phyloP scores from a whole-genome alignment of 2,797 vertebrate species.

The Sebastes glaucus region DNA sequence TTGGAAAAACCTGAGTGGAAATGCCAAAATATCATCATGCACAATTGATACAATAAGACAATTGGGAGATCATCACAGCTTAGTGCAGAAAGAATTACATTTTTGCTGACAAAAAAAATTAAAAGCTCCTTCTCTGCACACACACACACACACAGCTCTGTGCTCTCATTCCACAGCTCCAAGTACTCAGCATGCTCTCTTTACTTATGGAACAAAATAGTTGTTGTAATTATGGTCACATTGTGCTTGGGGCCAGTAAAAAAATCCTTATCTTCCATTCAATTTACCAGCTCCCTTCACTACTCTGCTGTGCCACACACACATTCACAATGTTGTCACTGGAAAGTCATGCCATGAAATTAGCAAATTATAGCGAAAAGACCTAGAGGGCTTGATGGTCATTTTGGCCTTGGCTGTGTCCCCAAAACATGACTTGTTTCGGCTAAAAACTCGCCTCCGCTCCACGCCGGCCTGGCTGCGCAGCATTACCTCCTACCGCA shows the following conservation, averaged over 20 bases:
- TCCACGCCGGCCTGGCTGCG: slow-evolving; percentile 15
- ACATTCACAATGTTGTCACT: not conserved
- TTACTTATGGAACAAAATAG: not conserved
- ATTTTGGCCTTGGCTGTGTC: not conserved
- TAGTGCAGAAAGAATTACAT: not conserved
- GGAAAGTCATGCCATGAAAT: slow-evolving; percentile 20
- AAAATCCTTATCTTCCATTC: not conserved
- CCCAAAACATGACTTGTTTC: slow-evolving; percentile 12
- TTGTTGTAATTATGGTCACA: not conserved
- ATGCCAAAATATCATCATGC: not conserved
- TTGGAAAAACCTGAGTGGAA: not conserved
- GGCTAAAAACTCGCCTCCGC: not conserved
- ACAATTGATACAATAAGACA: not conserved
- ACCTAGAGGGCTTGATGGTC: not conserved
- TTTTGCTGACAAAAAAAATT: not conserved
- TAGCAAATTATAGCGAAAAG: slow-evolving; percentile 16
- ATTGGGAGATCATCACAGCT: not conserved
- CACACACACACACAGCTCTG: not conserved
- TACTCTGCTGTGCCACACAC: not conserved
- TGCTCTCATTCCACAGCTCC: not conserved
- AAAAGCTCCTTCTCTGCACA: not conserved
- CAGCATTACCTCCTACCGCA: not conserved
- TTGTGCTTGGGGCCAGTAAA: not conserved
- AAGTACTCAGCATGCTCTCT: not conserved
- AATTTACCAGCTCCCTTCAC: not conserved